Conservation (phyloP, 2,888 invertebrate genomes). For the Pachydiplax longipennis region DNA sequence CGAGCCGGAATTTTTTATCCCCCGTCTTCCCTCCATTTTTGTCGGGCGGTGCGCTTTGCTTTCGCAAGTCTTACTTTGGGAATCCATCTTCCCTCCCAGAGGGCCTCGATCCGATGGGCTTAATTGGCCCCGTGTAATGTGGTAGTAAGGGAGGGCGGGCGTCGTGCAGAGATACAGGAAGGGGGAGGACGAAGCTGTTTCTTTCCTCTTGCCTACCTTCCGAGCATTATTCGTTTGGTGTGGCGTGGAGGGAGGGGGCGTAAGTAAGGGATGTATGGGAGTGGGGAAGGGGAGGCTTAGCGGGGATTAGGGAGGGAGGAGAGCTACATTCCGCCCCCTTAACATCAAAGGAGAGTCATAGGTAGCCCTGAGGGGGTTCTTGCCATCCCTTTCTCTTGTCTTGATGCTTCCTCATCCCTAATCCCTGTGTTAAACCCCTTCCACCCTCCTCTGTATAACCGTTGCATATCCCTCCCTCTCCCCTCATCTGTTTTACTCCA, state of each 20-base stretch:
- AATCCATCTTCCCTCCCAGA: not conserved
- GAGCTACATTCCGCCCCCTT: slow-evolving; percentile 9
- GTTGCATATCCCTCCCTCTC: not conserved
- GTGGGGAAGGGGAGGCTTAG: not conserved
- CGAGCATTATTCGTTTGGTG: slow-evolving; percentile 30
- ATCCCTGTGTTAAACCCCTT: slow-evolving; percentile 13
- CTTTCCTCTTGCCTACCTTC: not conserved
- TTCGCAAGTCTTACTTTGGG: not conserved
- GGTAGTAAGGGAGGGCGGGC: not conserved
- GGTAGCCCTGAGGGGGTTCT: slow-evolving; percentile 36
- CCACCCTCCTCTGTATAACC: not conserved
- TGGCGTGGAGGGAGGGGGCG: not conserved
- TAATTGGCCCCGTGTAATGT: slow-evolving; percentile 45
- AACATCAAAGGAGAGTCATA: slow-evolving; percentile 42
- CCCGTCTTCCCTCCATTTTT: not conserved
- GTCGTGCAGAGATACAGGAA: not conserved
- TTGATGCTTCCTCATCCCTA: not conserved
- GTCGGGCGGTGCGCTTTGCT: not conserved
- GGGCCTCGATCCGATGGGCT: slow-evolving; percentile 34
- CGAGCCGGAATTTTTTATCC: not conserved
- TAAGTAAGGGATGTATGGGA: not conserved
- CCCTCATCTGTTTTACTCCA: not conserved
- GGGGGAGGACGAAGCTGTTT: not conserved
- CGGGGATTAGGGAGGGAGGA: not conserved
- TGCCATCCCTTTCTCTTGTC: slow-evolving; percentile 37